These are phyloP conservation scores for Coecobrya sp. DNA, from an alignment of 2,888 invertebrate species.

Conservation along the genomic window DNA sequence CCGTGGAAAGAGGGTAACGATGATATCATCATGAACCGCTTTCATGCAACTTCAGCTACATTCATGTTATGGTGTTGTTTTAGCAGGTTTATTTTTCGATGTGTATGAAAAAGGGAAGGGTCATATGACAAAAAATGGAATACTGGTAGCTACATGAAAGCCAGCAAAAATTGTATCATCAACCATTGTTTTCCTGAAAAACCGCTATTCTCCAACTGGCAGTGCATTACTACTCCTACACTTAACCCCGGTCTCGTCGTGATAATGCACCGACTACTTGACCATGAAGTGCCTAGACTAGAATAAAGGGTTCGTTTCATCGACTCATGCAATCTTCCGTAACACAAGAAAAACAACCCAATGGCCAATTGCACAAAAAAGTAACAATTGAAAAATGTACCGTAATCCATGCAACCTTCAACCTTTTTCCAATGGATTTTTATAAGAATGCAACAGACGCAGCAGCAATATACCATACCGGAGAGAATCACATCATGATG, in stretches of 20 bases:
- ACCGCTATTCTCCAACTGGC: neutral
- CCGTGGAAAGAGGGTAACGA: too few species aligned
- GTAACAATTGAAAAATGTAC: constrained; percentile 39
- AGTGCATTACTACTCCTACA: constrained; percentile 1
- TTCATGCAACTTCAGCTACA: too few species aligned
- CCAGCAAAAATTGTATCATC: constrained; percentile 29
- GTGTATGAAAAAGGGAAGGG: neutral
- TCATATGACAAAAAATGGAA: neutral
- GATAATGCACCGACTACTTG: constrained; percentile 42
- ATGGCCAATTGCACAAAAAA: constrained; percentile 41
- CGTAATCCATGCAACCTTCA: constrained; percentile 56
- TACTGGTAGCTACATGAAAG: neutral
- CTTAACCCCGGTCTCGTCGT: neutral
- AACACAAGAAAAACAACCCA: constrained; percentile 43
- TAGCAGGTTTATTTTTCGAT: neutral
- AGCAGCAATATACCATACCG: neutral
- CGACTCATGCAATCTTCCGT: constrained; percentile 47
- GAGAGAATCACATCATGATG: constrained; percentile 43
- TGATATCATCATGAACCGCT: too few species aligned
- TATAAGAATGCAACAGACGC: constrained; percentile 45
- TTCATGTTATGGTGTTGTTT: too few species aligned
- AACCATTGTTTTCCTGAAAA: constrained; percentile 16
- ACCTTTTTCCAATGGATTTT: constrained; percentile 63
- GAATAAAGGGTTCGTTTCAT: constrained; percentile 45
- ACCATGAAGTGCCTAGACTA: constrained; percentile 24